phyloP scores from a whole-genome alignment of 2,113 vertebrate species.

The Gasterosteus nipponicus region DNA sequence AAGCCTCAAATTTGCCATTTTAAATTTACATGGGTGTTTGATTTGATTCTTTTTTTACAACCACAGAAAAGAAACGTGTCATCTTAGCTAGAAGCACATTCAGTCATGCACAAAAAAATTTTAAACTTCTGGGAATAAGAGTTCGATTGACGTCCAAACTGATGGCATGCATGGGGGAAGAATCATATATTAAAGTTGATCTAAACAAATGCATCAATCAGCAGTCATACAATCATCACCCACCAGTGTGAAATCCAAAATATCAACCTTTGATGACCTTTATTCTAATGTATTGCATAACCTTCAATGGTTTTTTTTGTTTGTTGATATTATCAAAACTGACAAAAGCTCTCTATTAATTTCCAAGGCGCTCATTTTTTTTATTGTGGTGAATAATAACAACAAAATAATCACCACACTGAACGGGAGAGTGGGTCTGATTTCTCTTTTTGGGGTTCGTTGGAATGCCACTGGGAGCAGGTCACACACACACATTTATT shows the following conservation, averaged over 20 bases:
- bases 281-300: slow-evolving; percentile 21
- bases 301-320: not conserved
- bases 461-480: slow-evolving; percentile 21
- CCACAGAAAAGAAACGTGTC: not conserved
- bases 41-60: not conserved
- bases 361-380: slow-evolving; percentile 30
- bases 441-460: slow-evolving; percentile 13
- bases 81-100: slow-evolving; percentile 37
- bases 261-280: not conserved
- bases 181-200: slow-evolving; percentile 32
- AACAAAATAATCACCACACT: slow-evolving; percentile 36
- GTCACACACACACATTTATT: slow-evolving; percentile 12
- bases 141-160: slow-evolving; percentile 42
- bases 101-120: slow-evolving; percentile 66
- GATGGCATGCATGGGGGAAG: slow-evolving; percentile 64
- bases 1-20: slow-evolving; percentile 13
- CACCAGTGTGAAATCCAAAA: slow-evolving; percentile 25
- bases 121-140: slow-evolving; percentile 32
- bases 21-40: slow-evolving; percentile 16
- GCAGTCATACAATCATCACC: slow-evolving; percentile 38
- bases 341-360: slow-evolving; percentile 12
- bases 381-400: slow-evolving; percentile 24
- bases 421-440: slow-evolving; percentile 15
- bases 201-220: slow-evolving; percentile 37
- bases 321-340: slow-evolving; percentile 26